Conservation (phyloP, 2,888 invertebrate genomes). For the Hemistola chrysoprasaria region DNA sequence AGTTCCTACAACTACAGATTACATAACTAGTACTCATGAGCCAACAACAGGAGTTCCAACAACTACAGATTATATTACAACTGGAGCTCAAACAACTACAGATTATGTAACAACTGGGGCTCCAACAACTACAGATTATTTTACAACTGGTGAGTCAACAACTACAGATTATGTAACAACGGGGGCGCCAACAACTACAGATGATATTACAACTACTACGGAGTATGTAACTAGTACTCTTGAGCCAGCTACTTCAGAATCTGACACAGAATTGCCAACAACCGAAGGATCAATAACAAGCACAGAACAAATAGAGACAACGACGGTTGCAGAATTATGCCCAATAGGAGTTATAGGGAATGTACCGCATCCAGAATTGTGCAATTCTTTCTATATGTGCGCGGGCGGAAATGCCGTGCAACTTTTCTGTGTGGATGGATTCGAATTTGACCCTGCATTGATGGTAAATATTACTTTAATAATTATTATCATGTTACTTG, state of each 20-base stretch:
- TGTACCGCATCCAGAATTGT: slow-evolving; percentile 10
- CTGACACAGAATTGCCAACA: neutral
- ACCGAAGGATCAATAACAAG: slow-evolving; percentile 6
- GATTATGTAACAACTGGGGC: slow-evolving; percentile 2
- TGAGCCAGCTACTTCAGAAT: slow-evolving; percentile 1
- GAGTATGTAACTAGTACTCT: neutral
- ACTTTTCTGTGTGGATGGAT: slow-evolving; percentile 4
- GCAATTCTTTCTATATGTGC: slow-evolving; percentile 12
- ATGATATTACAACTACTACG: neutral
- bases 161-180: slow-evolving; percentile 5
- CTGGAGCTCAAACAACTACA: slow-evolving; percentile 3
- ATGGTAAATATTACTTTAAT: slow-evolving; percentile 6
- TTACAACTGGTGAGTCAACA: slow-evolving; percentile 8
- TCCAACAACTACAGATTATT: slow-evolving; percentile 6
- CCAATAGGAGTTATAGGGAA: slow-evolving; percentile 9
- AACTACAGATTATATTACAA: slow-evolving; percentile 12
- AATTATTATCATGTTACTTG: neutral
- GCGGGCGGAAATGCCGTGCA: neutral
- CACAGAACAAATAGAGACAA: slow-evolving; percentile 11
- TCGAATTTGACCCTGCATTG: slow-evolving; percentile 6
- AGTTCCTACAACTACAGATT: slow-evolving; percentile 3
- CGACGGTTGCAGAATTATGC: neutral
- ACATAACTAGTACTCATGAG: too few relatives aligned
- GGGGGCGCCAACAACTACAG: slow-evolving; percentile 2
- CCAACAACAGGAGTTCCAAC: slow-evolving; percentile 7